These are phyloP conservation scores for Oscheius myriophilus DNA, from an alignment of 2,888 invertebrate genomes.

Conservation along the genomic window DNA sequence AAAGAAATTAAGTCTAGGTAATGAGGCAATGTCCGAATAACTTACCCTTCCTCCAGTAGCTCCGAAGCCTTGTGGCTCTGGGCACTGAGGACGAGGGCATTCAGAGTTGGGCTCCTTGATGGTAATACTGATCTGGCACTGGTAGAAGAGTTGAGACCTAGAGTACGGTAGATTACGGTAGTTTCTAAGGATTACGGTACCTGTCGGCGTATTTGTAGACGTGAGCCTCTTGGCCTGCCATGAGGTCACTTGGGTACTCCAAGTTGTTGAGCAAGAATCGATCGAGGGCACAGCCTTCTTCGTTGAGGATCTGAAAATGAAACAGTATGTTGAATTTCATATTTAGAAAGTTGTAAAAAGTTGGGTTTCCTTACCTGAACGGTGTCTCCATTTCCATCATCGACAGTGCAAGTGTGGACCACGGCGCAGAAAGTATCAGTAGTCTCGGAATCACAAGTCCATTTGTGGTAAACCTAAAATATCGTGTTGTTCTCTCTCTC, in stretches of 20 bases:
- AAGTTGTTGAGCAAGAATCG: constrained; percentile 67
- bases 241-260: constrained; percentile 67
- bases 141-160: constrained; percentile 65
- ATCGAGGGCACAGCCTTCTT: constrained; percentile 67
- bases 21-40: background rate
- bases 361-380: constrained; percentile 37
- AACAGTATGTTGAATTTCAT: background rate
- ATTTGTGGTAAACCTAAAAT: constrained; percentile 61
- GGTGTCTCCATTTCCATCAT: constrained; percentile 66
- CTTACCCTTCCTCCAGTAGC: constrained; percentile 47
- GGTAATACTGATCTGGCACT: constrained; percentile 66
- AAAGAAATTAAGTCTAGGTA: too few relatives aligned
- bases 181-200: background rate
- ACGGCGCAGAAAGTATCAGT: constrained; percentile 67
- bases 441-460: constrained; percentile 66
- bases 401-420: constrained; percentile 66
- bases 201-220: constrained; percentile 68
- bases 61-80: constrained; percentile 67
- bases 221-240: constrained; percentile 68
- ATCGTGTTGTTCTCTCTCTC: too few relatives aligned
- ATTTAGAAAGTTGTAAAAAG: background rate
- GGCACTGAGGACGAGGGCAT: constrained; percentile 67
- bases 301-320: constrained; percentile 57
- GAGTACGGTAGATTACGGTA: background rate
- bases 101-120: constrained; percentile 68